Evolutionary conservation across 2,888 invertebrate genomes (phyloP).

Genomic region (Theretra japonica): DNA sequence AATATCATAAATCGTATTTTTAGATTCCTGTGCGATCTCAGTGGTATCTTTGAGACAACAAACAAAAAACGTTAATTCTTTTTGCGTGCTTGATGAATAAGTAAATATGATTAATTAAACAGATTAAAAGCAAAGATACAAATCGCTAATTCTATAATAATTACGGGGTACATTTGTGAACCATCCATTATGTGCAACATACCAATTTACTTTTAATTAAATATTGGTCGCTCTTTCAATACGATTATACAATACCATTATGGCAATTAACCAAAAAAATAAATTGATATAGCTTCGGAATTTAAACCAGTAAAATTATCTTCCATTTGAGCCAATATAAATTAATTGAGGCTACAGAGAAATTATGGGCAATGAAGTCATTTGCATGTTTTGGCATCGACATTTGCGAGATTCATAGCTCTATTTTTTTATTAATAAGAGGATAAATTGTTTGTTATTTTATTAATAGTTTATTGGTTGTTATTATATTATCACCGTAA

Average conservation of each 20-base stretch:
- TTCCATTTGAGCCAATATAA: slow-evolving; percentile 55
- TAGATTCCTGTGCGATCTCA: neutral
- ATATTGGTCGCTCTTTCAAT: neutral
- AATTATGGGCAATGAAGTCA: slow-evolving; percentile 61
- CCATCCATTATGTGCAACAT: neutral
- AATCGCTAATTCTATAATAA: neutral
- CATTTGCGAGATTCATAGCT: slow-evolving; percentile 5
- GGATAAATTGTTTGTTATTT: no score
- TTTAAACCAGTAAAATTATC: slow-evolving; percentile 36
- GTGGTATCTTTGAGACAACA: neutral
- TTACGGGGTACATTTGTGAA: neutral
- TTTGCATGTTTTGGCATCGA: slow-evolving; percentile 63
- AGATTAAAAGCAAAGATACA: neutral
- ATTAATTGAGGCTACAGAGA: slow-evolving; percentile 52
- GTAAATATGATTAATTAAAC: neutral
- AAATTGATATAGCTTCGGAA: slow-evolving; percentile 25
- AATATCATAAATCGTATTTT: slow-evolving; percentile 9
- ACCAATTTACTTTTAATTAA: neutral
- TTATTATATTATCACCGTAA: no score
- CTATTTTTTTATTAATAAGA: neutral
- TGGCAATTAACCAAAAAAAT: slow-evolving; percentile 3
- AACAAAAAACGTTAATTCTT: neutral
- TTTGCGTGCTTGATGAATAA: neutral
- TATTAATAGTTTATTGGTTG: no score
- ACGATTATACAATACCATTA: neutral